Conservation (phyloP, 2,113 vertebrate species). For the Oreamnos americanus region DNA sequence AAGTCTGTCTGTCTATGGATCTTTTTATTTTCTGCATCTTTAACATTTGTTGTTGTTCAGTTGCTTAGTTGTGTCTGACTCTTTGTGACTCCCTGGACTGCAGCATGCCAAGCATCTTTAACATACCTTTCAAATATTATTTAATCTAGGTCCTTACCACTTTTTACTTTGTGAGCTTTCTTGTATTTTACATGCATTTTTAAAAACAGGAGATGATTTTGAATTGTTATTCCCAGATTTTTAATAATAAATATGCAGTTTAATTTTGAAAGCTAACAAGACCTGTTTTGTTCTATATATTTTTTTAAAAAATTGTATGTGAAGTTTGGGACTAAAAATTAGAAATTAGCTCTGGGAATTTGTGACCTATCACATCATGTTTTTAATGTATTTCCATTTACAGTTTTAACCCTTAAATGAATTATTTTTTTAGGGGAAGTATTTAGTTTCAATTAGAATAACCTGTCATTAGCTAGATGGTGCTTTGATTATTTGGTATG, state of each 20-base stretch:
- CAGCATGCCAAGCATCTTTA: neutral
- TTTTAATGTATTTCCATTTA: conserved; percentile 21
- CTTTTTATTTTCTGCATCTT: neutral
- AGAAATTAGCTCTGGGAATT: conserved; percentile 14
- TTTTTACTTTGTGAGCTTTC: neutral
- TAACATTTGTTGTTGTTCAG: neutral
- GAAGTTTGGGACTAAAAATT: neutral
- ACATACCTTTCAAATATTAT: neutral
- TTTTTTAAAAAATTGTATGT: neutral
- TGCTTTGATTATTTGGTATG: neutral
- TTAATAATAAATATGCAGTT: neutral
- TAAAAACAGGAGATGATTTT: neutral
- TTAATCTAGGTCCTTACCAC: conserved; percentile 23
- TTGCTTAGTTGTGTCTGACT: neutral
- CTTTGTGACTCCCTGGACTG: neutral
- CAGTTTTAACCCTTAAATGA: neutral
- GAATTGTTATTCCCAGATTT: neutral
- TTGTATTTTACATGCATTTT: conserved; percentile 41
- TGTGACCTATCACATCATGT: neutral
- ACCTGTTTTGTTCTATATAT: neutral
- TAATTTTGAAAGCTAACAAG: conserved; percentile 40
- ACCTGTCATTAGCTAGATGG: neutral
- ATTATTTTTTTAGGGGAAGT: neutral
- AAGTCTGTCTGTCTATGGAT: neutral
- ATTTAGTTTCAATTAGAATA: conserved; percentile 41